phyloP scores from a whole-genome alignment of 2,888 invertebrate species.

The Cremastinae sp. region DNA sequence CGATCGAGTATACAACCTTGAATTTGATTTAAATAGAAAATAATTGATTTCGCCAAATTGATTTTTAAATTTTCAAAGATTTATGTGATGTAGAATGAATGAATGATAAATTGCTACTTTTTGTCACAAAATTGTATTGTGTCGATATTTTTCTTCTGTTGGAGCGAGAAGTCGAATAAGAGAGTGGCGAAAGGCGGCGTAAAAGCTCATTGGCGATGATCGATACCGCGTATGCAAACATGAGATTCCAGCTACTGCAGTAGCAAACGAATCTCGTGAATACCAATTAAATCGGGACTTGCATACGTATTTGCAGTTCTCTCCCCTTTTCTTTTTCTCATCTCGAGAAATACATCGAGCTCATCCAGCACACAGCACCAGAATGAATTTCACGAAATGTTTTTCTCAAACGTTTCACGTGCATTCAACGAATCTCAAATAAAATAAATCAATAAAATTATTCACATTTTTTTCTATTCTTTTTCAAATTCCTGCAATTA shows the following conservation, averaged over 20 bases:
- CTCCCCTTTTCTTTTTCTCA: slow-evolving; percentile 2
- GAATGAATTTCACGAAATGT: neutral
- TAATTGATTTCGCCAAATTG: too few species aligned
- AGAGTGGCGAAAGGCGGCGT: slow-evolving; percentile 14
- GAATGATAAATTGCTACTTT: too few species aligned
- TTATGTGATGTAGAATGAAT: too few species aligned
- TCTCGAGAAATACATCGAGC: neutral
- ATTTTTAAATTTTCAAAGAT: too few species aligned
- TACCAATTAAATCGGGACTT: slow-evolving; percentile 55
- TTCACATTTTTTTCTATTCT: neutral
- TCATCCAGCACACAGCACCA: neutral
- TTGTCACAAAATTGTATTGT: neutral
- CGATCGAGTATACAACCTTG: too few species aligned
- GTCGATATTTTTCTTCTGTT: neutral
- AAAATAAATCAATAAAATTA: too few species aligned
- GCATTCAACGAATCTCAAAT: too few species aligned
- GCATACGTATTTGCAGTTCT: slow-evolving; percentile 31
- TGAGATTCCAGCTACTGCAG: slow-evolving; percentile 59
- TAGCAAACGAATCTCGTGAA: slow-evolving; percentile 33
- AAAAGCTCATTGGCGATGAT: slow-evolving; percentile 52
- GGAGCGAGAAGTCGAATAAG: neutral
- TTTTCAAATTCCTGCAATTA: neutral
- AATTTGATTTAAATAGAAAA: too few species aligned
- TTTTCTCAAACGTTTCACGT: neutral
- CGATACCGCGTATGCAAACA: slow-evolving; percentile 51